Evolutionary conservation across 2,888 invertebrate species (phyloP), one percentile per base, ranked within the genome.

Genomic region (Drosophila eohydei): DNA sequence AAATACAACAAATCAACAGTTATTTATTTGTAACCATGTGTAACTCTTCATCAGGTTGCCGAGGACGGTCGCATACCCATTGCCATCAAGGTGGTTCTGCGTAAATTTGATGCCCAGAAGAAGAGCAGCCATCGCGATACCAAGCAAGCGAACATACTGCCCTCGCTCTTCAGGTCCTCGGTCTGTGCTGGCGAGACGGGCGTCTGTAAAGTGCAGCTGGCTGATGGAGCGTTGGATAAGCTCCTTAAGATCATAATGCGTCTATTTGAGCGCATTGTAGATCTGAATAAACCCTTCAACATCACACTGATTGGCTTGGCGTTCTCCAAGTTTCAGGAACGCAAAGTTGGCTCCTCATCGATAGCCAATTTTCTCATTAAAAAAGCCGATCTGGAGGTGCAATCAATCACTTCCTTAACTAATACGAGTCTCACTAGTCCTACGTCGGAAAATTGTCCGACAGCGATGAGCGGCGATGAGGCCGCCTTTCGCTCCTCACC

Each of bases 1-100:
- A 16, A 26, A 14, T 14, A 8, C 5, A 8, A 4, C 3, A 26
- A 14, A 26, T 46, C 46, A 26, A 28, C 1, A 16, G 30, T 12
- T 26, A 8, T n/a, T 40, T 4, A 40, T 46, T 30, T 16, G 21
- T 21, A 21, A 21, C 21, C 21, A 21, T 21, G 30, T 43, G 26
- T 12, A 16, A 50, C 12, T 14, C 26, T 7, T 28, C 8, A 52
- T 38, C 36, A 91, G 91, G 91, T 91, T 16, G 94, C 95, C 62
- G 96, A 96, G 90, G 97, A 97, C 92, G 97, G 96, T 0, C 94
- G 97, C 80, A 95, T 96, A 87, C 97, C 97, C 36, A 95, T 95
- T 74, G 95, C 96, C 46, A 94, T 97, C 59, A 95, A 96, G 93
- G 94, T 97, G 43, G 96, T 96, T 40, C 93, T 97, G 51, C 93